A percentile compares a stretch with the other conserved stretches of the same genome.
Conservation (phyloP, 1,140 invertebrate species). For the Hycleus cichorii region DNA sequence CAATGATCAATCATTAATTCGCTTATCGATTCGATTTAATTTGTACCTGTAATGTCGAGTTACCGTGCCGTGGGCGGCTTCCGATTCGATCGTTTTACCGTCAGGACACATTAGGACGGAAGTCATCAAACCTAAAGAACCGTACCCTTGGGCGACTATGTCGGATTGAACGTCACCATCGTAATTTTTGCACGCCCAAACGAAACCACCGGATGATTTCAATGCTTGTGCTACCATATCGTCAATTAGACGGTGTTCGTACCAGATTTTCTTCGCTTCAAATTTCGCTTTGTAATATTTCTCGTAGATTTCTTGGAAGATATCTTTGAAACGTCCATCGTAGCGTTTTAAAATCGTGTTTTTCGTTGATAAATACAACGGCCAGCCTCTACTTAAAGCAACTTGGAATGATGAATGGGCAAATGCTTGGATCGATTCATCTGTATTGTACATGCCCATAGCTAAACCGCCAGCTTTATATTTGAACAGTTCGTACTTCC, state of each 20-base stretch:
- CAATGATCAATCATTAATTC: constrained; percentile 11
- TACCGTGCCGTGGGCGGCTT: constrained; percentile 96
- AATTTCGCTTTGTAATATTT: constrained; percentile 78
- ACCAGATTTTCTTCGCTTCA: constrained; percentile 86
- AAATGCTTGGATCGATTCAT: constrained; percentile 84
- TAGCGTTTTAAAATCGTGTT: constrained; percentile 99
- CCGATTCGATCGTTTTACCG: constrained; percentile 94
- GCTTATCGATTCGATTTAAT: constrained; percentile 72
- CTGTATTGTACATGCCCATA: constrained; percentile 90
- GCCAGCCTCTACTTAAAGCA: constrained; percentile 77
- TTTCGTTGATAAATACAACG: constrained; percentile 95
- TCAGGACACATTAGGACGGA: constrained; percentile 91
- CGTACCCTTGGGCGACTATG: constrained; percentile 91
- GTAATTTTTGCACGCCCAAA: constrained; percentile 99
- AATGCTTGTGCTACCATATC: constrained; percentile 98
- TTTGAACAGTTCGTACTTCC: constrained; percentile 55
- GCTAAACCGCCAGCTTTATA: constrained; percentile 72
- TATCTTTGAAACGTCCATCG: constrained; percentile 98
- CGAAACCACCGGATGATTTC: constrained; percentile 97
- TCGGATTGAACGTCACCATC: constrained; percentile 99
- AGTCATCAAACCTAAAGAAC: constrained; percentile 92
- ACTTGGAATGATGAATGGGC: constrained; percentile 91
- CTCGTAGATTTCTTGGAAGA: constrained; percentile 97
- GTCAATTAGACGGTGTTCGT: constrained; percentile 96
- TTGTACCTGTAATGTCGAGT: constrained; percentile 75